Conservation (phyloP, 2,888 invertebrate species). For the Cantharis nigra region DNA sequence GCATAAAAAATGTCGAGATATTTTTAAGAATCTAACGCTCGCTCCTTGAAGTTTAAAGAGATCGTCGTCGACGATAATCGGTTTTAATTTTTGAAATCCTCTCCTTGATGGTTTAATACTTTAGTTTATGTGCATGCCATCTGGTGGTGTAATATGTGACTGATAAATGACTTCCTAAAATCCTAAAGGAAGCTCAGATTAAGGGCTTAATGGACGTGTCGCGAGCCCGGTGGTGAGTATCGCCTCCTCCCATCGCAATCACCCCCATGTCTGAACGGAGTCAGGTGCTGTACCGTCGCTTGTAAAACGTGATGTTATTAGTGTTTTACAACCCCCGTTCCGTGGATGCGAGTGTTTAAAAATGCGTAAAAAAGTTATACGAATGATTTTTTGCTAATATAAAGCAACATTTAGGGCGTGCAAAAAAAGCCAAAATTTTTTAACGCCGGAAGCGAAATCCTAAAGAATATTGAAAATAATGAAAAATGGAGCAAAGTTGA, state of each 20-base stretch:
- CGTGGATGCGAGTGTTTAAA: slow-evolving; percentile 41
- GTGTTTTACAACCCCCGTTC: slow-evolving; percentile 42
- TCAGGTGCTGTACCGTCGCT: slow-evolving; percentile 47
- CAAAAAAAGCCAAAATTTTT: not conserved
- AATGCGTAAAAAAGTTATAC: slow-evolving; percentile 36
- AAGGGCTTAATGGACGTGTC: slow-evolving; percentile 55
- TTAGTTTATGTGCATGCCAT: slow-evolving; percentile 52
- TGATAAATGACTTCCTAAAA: slow-evolving; percentile 58
- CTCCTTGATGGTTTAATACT: slow-evolving; percentile 13
- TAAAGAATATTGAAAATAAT: slow-evolving; percentile 24
- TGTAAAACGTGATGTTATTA: slow-evolving; percentile 50
- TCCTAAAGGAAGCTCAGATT: slow-evolving; percentile 55
- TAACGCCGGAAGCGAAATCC: not conserved
- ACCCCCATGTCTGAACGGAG: slow-evolving; percentile 36
- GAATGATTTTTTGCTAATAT: slow-evolving; percentile 15
- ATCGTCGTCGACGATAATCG: not conserved
- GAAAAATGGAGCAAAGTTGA: slow-evolving; percentile 32
- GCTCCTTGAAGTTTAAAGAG: slow-evolving; percentile 5
- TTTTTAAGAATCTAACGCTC: not conserved
- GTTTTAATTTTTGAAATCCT: not conserved
- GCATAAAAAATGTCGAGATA: slow-evolving; percentile 6
- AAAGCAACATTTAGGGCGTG: not conserved
- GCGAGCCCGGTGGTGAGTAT: slow-evolving; percentile 47
- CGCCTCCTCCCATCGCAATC: slow-evolving; percentile 33
- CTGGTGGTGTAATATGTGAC: slow-evolving; percentile 52